These are phyloP conservation scores for Platorchestia sp. DNA, from an alignment of 1,140 invertebrate species.

Conservation along the genomic window DNA sequence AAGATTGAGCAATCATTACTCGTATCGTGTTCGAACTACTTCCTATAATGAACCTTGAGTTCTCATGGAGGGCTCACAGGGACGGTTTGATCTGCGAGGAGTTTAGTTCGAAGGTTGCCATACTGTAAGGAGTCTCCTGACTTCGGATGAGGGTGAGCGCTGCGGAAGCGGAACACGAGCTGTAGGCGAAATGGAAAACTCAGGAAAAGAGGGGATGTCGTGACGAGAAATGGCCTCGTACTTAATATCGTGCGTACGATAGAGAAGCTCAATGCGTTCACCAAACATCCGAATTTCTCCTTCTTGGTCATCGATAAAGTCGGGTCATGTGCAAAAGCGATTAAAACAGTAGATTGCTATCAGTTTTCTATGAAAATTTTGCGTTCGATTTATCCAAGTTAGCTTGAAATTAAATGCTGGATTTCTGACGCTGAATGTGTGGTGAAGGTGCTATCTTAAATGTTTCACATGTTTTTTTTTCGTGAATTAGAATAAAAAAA, in stretches of 20 bases:
- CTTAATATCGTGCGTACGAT: neutral
- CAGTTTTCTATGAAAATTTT: neutral
- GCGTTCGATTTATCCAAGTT: neutral
- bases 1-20: neutral
- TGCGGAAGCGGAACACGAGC: neutral
- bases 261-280: neutral
- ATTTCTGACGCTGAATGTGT: neutral
- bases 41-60: neutral
- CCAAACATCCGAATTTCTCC: neutral
- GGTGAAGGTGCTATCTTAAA: neutral
- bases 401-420: neutral
- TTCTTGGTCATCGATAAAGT: too few relatives aligned
- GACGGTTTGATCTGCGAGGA: neutral
- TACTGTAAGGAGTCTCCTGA: neutral
- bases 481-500: neutral
- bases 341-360: neutral
- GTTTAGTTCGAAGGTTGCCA: neutral
- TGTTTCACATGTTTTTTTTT: neutral
- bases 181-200: neutral
- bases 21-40: neutral
- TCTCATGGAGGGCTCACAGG: neutral
- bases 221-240: neutral
- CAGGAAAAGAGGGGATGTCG: neutral
- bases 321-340: neutral
- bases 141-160: neutral